Evolutionary conservation across 2,888 invertebrate species (phyloP).

Genomic region (Tenthredo notha): DNA sequence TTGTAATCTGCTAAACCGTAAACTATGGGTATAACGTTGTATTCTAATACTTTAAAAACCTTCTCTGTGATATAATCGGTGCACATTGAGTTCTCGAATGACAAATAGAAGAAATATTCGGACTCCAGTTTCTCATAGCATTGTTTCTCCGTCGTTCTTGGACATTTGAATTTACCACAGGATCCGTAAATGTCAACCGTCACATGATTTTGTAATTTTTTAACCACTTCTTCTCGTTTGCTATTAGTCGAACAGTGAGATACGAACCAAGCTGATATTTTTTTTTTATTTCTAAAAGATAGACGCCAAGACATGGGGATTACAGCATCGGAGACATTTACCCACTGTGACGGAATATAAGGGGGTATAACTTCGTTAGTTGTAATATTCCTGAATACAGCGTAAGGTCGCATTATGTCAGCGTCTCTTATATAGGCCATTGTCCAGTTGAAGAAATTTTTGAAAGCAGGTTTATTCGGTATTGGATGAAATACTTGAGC

Average conservation of each 20-base stretch:
- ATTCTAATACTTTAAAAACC: conserved; percentile 80
- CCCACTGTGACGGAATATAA: conserved; percentile 32
- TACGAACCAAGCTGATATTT: conserved; percentile 76
- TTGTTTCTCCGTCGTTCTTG: conserved; percentile 62
- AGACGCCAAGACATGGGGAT: neutral
- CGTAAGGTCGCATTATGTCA: conserved; percentile 28
- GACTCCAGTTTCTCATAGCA: conserved; percentile 78
- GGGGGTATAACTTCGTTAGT: conserved; percentile 26
- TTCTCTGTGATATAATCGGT: conserved; percentile 84
- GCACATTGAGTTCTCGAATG: conserved; percentile 85
- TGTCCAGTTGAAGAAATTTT: conserved; percentile 55
- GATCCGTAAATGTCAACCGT: conserved; percentile 80
- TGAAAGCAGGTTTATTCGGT: conserved; percentile 22
- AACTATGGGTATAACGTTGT: conserved; percentile 84
- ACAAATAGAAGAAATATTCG: conserved; percentile 84
- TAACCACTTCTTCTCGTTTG: conserved; percentile 73
- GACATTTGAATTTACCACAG: conserved; percentile 76
- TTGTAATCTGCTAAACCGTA: conserved; percentile 84
- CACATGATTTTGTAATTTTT: conserved; percentile 78
- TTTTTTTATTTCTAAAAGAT: conserved; percentile 67
- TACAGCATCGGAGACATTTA: neutral
- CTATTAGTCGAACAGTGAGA: conserved; percentile 75
- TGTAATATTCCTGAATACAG: neutral
- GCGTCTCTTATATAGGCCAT: conserved; percentile 50
- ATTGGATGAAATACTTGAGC: conserved; percentile 28